Conservation (phyloP, 2,113 vertebrate species). For the Hirundichthys speculiger region DNA sequence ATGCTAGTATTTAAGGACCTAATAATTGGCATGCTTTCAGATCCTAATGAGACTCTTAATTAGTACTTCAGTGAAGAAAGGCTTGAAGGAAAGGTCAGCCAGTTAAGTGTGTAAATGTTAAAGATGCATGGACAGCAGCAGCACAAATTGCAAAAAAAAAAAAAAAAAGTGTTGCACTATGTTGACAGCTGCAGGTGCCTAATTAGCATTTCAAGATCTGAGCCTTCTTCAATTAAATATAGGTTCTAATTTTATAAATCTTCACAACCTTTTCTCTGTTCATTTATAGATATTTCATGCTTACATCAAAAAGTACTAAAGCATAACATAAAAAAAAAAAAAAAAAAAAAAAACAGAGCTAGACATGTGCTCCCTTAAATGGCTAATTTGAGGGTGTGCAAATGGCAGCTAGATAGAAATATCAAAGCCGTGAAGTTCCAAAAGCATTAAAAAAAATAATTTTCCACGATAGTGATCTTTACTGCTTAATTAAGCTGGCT, state of each 20-base stretch:
- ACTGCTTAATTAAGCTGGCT: background rate
- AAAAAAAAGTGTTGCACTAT: constrained; percentile 3
- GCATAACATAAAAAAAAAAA: background rate
- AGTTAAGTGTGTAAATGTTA: constrained; percentile 34
- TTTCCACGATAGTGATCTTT: background rate
- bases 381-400: background rate
- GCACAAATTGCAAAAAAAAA: constrained; percentile 14
- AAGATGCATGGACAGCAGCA: constrained; percentile 14
- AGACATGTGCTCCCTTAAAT: background rate
- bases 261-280: constrained; percentile 5
- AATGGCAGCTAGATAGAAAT: constrained; percentile 2
- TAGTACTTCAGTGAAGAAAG: constrained; percentile 31
- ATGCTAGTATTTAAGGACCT: constrained; percentile 43
- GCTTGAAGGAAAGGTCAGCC: constrained; percentile 46
- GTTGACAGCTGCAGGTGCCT: constrained; percentile 24
- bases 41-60: constrained; percentile 47
- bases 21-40: constrained; percentile 45
- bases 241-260: background rate
- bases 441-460: background rate
- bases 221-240: constrained; percentile 13
- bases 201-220: constrained; percentile 36
- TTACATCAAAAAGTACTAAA: background rate
- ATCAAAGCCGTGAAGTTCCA: background rate
- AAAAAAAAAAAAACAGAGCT: background rate
- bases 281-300: background rate